Evolutionary conservation across 2,113 vertebrate species (phyloP), one percentile per base, ranked within the genome.

Genomic region (Dunckerocampus dactyliophorus): DNA sequence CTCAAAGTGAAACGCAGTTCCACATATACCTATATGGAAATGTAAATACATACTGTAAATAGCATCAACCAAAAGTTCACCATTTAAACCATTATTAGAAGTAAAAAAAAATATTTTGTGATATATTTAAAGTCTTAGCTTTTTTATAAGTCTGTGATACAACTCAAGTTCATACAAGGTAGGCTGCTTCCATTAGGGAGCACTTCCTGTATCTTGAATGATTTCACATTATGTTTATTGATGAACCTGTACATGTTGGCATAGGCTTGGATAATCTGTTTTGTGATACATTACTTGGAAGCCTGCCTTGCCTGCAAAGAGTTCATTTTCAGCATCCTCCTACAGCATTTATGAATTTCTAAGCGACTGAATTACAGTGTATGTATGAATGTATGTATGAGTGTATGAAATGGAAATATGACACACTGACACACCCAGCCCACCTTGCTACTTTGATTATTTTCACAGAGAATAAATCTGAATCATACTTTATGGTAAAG

Each of bases 1-100:
- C 97, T 90, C 76, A 99, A 88, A 0, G 97, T 99, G 85, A 99
- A 99, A 57, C 96, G 96, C 88, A 99, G 91, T 88, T 99, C 96
- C 73, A 98, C 94, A 48, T 95, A 94, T 6, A 89, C 86, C 88
- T 89, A 55, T 42, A 43, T 7, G 47, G 34, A 71, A 65, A 72
- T 10, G 59, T 0, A 43, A 21, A 71, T 13, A 16, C 42, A 68
- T 7, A 47, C 7, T 19, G 39, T 22, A 21, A 34, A 34, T 2
- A 10, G 21, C 13, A 9, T 3, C 5, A 20, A 2, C 4, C 10
- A 17, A 34, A n/a, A 12, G 6, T n/a, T 17, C 17, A 21, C 14
- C 11, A 22, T 31, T 17, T n/a, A 31, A 53, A 14, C 3, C 1
- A 28, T 16, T 8, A 50, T 50, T 24, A 17, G 9, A 37, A 1